phyloP scores from a whole-genome alignment of 2,113 vertebrate genomes.

The Leucosticte australis region DNA sequence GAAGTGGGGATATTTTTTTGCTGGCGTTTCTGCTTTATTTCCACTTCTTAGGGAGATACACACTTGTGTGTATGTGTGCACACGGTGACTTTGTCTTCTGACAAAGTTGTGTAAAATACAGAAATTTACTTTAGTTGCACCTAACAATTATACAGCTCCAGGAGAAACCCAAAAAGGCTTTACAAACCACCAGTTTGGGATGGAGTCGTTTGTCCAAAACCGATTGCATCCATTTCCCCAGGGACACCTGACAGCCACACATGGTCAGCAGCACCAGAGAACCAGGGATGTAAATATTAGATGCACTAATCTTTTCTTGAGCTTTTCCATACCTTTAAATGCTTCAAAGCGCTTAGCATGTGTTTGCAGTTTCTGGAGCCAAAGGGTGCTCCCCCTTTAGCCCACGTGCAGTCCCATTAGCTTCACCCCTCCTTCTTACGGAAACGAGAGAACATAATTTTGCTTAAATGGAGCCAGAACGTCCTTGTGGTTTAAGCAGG shows the following conservation, averaged over 20 bases:
- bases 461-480: neutral
- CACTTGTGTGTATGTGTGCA: neutral
- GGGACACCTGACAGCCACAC: neutral
- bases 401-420: neutral
- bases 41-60: neutral
- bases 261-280: conserved; percentile 7
- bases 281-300: neutral
- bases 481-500: conserved; percentile 49
- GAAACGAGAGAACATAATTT: conserved; percentile 4
- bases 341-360: neutral
- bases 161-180: conserved; percentile 30
- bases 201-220: conserved; percentile 4
- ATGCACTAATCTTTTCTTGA: neutral
- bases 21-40: neutral
- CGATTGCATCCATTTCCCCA: neutral
- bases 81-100: neutral
- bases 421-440: neutral
- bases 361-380: neutral
- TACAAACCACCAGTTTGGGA: neutral
- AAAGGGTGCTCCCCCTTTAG: conserved; percentile 5
- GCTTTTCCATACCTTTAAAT: conserved; percentile 14
- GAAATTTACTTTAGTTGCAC: neutral
- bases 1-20: neutral
- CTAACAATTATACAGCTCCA: neutral
- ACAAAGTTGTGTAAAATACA: neutral